Percentiles rank a stretch among this genome's conserved stretches.
Evolutionary conservation across 2,797 vertebrate genomes (phyloP).

Genomic region (Momotus momota): DNA sequence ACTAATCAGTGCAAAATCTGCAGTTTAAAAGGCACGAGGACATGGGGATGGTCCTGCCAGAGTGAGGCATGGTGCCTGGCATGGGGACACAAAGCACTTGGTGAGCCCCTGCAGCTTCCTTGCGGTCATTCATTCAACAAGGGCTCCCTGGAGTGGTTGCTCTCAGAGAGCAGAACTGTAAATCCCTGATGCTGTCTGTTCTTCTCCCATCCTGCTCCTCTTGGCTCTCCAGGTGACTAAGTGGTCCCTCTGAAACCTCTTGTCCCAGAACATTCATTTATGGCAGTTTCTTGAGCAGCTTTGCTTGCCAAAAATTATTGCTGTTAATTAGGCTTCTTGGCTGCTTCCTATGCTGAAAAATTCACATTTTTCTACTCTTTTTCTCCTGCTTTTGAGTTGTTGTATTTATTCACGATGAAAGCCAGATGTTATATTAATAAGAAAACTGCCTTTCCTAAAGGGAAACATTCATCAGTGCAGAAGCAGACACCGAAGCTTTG

Average conservation of each 20-base stretch:
- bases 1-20: background rate
- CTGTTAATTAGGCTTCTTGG: conserved; percentile 61
- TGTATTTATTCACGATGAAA: conserved; percentile 74
- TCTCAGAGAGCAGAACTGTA: background rate
- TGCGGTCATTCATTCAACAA: too few species aligned
- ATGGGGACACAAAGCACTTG: background rate
- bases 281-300: background rate
- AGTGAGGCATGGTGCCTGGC: accelerated
- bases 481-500: conserved; percentile 54
- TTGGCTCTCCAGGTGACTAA: background rate
- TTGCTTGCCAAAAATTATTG: background rate
- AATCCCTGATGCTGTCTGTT: background rate
- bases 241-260: background rate
- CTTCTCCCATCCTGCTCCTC: background rate
- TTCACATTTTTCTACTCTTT: conserved; percentile 37
- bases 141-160: too few species aligned
- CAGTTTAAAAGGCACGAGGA: background rate
- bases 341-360: conserved; percentile 47
- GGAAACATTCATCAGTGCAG: conserved; percentile 73
- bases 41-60: background rate
- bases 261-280: background rate
- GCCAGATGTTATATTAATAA: conserved; percentile 78
- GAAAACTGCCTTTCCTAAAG: conserved; percentile 71
- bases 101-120: background rate
- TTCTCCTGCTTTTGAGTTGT: conserved; percentile 31